phyloP scores from a whole-genome alignment of 2,113 vertebrate genomes.

The Phocoena phocoena region DNA sequence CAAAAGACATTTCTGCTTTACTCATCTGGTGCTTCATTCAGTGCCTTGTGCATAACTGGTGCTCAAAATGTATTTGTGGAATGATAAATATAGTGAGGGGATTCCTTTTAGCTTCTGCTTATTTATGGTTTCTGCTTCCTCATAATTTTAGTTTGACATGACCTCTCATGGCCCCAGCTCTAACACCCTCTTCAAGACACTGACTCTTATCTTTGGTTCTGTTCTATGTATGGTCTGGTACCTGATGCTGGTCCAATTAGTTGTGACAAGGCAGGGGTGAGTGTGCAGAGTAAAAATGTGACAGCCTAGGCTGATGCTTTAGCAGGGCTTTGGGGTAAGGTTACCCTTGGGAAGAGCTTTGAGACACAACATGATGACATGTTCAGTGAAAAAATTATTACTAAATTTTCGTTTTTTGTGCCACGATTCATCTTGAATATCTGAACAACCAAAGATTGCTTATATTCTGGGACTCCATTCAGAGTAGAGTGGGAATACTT shows the following conservation, averaged over 20 bases:
- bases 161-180: neutral
- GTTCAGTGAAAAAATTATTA: neutral
- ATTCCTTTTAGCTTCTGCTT: neutral
- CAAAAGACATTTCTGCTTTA: neutral
- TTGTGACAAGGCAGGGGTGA: neutral
- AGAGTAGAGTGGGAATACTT: neutral
- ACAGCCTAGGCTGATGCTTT: neutral
- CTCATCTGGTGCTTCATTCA: neutral
- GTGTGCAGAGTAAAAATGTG: neutral
- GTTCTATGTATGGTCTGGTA: neutral
- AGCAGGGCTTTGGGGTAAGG: neutral
- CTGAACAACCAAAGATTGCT: neutral
- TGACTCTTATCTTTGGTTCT: neutral
- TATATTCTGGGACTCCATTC: neutral
- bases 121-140: neutral
- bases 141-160: neutral
- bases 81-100: neutral
- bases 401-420: neutral
- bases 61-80: neutral
- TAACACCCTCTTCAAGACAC: neutral
- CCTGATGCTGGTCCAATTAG: neutral
- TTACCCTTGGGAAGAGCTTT: constrained; percentile 18
- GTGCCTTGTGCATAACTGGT: neutral
- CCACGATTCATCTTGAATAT: constrained; percentile 42
- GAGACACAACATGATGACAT: neutral